Conservation (phyloP, 2,888 invertebrate species). For the Selenia dentaria region DNA sequence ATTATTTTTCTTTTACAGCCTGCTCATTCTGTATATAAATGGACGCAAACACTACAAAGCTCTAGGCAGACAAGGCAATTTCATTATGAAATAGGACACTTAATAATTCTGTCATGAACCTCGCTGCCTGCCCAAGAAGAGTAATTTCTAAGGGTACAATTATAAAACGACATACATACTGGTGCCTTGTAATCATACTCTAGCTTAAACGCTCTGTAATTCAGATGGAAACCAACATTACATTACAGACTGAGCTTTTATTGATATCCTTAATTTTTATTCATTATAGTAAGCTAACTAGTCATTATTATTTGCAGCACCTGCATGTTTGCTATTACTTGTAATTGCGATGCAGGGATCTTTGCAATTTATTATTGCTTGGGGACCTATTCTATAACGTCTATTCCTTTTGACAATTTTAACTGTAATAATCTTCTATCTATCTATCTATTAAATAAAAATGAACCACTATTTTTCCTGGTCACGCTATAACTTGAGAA, state of each 20-base stretch:
- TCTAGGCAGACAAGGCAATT: slow-evolving; percentile 4
- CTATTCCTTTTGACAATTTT: no score
- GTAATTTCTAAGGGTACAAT: slow-evolving; percentile 3
- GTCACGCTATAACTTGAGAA: no score
- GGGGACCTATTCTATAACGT: no score
- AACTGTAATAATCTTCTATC: no score
- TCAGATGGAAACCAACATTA: slow-evolving; percentile 1
- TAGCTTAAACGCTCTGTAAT: slow-evolving; percentile 4
- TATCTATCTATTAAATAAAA: no score
- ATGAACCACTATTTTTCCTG: no score
- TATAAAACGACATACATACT: slow-evolving; percentile 1
- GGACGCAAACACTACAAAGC: slow-evolving; percentile 1
- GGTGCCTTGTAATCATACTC: slow-evolving; percentile 1
- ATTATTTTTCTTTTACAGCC: background rate
- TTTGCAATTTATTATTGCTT: no score
- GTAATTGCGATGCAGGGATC: slow-evolving; percentile 9
- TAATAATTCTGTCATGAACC: slow-evolving; percentile 16
- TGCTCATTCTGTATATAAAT: background rate
- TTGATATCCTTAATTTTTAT: slow-evolving; percentile 3
- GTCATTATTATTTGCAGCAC: slow-evolving; percentile 6
- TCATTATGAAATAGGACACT: slow-evolving; percentile 9
- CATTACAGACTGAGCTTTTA: slow-evolving; percentile 1
- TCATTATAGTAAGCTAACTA: slow-evolving; percentile 1
- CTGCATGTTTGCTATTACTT: slow-evolving; percentile 8
- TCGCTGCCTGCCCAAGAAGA: background rate